These are phyloP conservation scores for Larimichthys polyactis DNA, from an alignment of 2,113 vertebrate species.

Conservation along the genomic window DNA sequence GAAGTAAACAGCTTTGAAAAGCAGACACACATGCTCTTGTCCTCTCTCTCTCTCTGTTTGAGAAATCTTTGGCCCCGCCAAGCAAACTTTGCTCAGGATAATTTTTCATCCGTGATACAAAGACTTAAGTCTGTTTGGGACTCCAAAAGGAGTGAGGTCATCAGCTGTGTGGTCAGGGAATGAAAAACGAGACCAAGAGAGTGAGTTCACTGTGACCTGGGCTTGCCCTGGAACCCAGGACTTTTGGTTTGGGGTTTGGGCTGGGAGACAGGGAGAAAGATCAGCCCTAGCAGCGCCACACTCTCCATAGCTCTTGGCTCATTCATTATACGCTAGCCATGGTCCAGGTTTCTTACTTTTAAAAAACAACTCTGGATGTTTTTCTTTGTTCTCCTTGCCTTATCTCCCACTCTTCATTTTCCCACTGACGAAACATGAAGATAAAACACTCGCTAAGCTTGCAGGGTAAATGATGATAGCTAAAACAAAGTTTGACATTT, in stretches of 20 bases:
- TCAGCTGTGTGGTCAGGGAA: conserved; percentile 53
- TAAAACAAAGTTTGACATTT: conserved; percentile 1
- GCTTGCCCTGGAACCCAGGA: conserved; percentile 40
- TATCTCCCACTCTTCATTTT: background rate
- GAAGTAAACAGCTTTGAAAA: conserved; percentile 52
- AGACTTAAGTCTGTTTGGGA: conserved; percentile 39
- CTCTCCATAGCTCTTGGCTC: conserved; percentile 37
- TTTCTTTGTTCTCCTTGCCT: conserved; percentile 10
- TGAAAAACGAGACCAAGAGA: conserved; percentile 46
- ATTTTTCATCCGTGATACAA: conserved; percentile 55
- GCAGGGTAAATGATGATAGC: background rate
- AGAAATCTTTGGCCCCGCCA: conserved; percentile 32
- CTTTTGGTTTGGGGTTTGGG: conserved; percentile 52
- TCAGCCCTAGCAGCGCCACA: conserved; percentile 31
- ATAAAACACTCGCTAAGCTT: background rate
- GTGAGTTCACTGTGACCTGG: conserved; percentile 64
- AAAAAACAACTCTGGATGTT: conserved; percentile 8
- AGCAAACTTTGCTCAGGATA: conserved; percentile 35
- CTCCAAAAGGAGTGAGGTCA: conserved; percentile 53
- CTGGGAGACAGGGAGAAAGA: conserved; percentile 33
- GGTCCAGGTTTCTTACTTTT: conserved; percentile 14
- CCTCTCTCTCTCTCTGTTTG: conserved; percentile 5
- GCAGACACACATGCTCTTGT: conserved; percentile 11
- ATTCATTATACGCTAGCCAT: background rate
- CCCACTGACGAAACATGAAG: background rate